A percentile compares a stretch with the other conserved stretches of the same genome.
Conservation (phyloP, 2,797 vertebrate genomes). For the Peromyscus attwateri region DNA sequence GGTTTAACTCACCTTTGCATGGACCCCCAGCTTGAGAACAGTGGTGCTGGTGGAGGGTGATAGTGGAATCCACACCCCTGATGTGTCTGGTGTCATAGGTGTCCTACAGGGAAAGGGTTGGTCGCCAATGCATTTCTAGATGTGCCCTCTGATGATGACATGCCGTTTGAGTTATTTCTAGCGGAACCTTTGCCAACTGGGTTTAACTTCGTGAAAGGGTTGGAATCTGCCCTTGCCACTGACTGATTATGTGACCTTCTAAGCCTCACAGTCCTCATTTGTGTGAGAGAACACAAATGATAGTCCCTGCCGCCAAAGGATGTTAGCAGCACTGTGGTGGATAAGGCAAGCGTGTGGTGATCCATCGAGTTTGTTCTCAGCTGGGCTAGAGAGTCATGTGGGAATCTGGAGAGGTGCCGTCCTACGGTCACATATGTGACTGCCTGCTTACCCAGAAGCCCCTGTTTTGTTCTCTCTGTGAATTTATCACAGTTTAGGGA, state of each 20-base stretch:
- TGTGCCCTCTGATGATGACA: background rate
- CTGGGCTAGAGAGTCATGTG: background rate
- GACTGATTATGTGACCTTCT: background rate
- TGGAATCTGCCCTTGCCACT: slow-evolving; percentile 1
- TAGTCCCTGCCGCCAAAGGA: slow-evolving; percentile 9
- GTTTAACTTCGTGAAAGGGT: background rate
- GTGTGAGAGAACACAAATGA: slow-evolving; percentile 2
- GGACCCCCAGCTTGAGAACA: background rate
- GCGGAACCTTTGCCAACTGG: background rate
- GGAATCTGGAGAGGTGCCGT: background rate
- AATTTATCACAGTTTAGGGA: background rate
- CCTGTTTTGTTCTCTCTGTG: background rate
- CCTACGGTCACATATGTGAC: background rate
- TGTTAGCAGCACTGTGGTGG: background rate
- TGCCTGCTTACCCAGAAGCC: background rate
- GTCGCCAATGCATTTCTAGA: background rate
- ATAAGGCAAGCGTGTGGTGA: background rate
- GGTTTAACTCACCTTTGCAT: background rate
- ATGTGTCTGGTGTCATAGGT: background rate
- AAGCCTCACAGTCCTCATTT: background rate
- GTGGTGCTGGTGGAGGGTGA: background rate
- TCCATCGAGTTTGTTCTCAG: background rate
- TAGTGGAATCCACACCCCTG: background rate
- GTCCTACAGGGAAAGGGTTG: background rate
- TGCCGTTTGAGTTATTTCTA: background rate